phyloP scores from a whole-genome alignment of 2,888 invertebrate species.

The Drosophila longiperda region DNA sequence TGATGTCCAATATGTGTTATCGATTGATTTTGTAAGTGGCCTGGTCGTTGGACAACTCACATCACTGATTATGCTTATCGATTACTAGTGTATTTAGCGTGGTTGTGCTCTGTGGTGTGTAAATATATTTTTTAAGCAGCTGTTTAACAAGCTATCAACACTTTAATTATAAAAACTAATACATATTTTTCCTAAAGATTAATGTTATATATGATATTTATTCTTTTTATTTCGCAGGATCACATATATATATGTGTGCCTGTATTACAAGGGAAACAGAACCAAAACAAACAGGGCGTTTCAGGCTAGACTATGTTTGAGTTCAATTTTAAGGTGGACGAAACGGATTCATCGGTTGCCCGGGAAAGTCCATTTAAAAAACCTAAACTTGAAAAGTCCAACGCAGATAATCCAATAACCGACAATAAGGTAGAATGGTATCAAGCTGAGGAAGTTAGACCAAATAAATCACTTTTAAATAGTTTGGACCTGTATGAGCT shows the following conservation, averaged over 20 bases:
- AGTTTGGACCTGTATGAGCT: constrained; percentile 77
- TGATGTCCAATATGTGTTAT: constrained; percentile 34
- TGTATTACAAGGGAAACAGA: constrained; percentile 2
- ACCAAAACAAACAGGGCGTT: constrained; percentile 47
- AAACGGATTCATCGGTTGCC: constrained; percentile 34
- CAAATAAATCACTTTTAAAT: constrained; percentile 53
- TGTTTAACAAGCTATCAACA: not conserved
- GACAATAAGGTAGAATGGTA: constrained; percentile 65
- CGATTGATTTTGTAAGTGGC: constrained; percentile 20
- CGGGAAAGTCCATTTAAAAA: constrained; percentile 48
- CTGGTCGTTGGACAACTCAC: not conserved
- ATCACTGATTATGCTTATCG: constrained; percentile 25
- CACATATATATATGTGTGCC: not conserved
- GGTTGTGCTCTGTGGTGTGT: constrained; percentile 4
- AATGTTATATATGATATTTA: not conserved
- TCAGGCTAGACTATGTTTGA: constrained; percentile 75
- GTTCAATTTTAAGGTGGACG: constrained; percentile 81
- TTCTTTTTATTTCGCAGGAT: not conserved
- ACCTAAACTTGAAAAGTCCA: constrained; percentile 1
- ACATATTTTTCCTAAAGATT: not conserved
- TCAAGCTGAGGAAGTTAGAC: constrained; percentile 68
- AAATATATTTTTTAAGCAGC: not conserved
- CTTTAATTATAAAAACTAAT: not conserved
- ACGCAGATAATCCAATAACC: not conserved
- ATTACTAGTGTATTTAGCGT: constrained; percentile 25